Conservation (phyloP, 1,140 invertebrate species). For the Brachionus calyciflorus region DNA sequence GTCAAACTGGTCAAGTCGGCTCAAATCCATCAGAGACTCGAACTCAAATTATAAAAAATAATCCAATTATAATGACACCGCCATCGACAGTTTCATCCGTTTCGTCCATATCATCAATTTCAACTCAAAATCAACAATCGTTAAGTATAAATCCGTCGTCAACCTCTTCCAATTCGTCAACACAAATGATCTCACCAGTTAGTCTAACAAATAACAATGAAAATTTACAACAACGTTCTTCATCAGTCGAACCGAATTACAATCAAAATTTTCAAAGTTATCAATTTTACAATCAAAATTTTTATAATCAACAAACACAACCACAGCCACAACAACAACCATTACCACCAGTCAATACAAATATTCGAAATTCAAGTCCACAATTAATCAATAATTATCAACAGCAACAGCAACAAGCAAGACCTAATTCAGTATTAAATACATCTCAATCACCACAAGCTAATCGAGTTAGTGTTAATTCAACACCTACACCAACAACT, state of each 20-base stretch:
- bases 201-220: background rate
- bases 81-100: conserved; percentile 42
- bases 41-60: background rate
- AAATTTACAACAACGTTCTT: background rate
- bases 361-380: background rate
- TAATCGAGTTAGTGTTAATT: conserved; percentile 1
- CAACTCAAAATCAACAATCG: conserved; percentile 33
- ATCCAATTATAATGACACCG: conserved; percentile 31
- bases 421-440: background rate
- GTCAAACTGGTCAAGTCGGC: background rate
- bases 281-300: background rate
- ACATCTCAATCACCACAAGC: conserved; percentile 3
- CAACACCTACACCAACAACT: background rate
- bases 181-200: conserved; percentile 40
- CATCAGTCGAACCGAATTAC: background rate
- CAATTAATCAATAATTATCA: background rate
- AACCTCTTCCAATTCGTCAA: conserved; percentile 24
- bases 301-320: background rate
- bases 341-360: too few relatives aligned
- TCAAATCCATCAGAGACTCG: background rate
- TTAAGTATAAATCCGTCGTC: conserved; percentile 39
- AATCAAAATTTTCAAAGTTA: background rate
- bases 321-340: too few relatives aligned
- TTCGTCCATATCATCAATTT: background rate
- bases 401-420: too few relatives aligned